A percentile compares a stretch with the other conserved stretches of the same genome.
These are phyloP conservation scores for Hypena proboscidalis DNA, from an alignment of 2,888 invertebrate genomes.

Conservation along the genomic window DNA sequence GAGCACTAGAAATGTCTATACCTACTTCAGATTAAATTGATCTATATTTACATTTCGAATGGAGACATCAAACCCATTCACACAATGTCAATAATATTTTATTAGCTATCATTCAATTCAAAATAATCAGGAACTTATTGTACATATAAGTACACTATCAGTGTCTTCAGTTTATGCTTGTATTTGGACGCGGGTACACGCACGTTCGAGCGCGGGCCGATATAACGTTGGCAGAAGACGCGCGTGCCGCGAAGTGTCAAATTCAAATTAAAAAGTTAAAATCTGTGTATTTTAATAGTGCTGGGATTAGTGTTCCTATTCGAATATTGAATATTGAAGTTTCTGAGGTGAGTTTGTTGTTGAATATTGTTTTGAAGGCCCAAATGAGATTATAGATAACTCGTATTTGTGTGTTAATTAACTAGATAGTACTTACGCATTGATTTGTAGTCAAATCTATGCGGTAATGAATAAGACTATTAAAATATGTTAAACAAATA, in stretches of 20 bases:
- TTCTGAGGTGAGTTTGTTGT: conserved; percentile 22
- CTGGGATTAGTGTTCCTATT: conserved; percentile 6
- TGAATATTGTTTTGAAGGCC: too few species aligned
- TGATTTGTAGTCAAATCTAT: too few species aligned
- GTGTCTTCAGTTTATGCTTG: conserved; percentile 28
- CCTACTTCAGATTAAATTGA: too few species aligned
- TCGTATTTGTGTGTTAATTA: too few species aligned
- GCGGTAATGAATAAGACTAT: too few species aligned
- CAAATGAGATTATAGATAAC: too few species aligned
- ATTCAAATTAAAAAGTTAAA: conserved; percentile 1
- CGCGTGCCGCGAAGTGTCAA: conserved; percentile 8
- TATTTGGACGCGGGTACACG: conserved; percentile 14
- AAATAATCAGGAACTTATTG: conserved; percentile 13
- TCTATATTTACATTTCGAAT: too few species aligned
- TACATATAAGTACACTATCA: conserved; percentile 13
- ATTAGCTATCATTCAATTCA: conserved; percentile 33
- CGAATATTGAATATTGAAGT: background rate
- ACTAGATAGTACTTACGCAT: too few species aligned
- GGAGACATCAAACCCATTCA: too few species aligned
- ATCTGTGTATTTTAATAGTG: conserved; percentile 11
- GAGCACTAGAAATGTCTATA: too few species aligned
- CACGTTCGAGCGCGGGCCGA: conserved; percentile 16
- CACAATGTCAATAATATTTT: conserved; percentile 21
- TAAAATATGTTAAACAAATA: too few species aligned
- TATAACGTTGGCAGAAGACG: conserved; percentile 6